These are phyloP conservation scores for Hippocampus guttulatus DNA, from an alignment of 2,113 vertebrate genomes.

Conservation along the genomic window DNA sequence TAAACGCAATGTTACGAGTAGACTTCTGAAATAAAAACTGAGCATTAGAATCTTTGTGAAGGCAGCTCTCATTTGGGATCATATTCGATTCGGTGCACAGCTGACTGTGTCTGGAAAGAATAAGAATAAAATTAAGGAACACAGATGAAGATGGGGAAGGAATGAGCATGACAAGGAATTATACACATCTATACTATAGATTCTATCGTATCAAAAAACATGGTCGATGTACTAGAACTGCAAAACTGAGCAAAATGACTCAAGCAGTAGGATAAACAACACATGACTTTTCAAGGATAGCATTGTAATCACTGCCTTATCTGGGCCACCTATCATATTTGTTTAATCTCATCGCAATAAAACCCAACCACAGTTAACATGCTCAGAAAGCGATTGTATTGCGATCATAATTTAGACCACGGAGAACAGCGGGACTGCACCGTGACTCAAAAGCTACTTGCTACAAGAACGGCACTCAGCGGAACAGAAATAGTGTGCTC, in stretches of 20 bases:
- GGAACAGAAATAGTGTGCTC: background rate
- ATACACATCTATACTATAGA: background rate
- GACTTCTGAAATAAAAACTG: background rate
- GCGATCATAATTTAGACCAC: background rate
- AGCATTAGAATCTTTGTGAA: background rate
- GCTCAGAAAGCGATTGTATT: background rate
- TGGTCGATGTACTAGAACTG: background rate
- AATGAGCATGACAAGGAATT: background rate
- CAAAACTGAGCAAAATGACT: background rate
- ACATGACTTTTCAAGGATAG: background rate
- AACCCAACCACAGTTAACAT: background rate
- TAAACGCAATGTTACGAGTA: background rate
- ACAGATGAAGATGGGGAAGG: background rate
- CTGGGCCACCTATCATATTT: background rate
- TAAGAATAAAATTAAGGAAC: background rate
- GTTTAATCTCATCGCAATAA: background rate
- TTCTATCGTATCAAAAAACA: background rate
- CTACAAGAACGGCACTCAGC: background rate
- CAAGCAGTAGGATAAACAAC: background rate
- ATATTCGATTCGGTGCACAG: background rate
- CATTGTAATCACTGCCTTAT: background rate
- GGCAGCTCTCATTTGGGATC: background rate
- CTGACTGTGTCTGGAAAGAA: background rate
- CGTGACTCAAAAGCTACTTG: background rate
- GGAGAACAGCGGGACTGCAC: background rate